Evolutionary conservation across 1,140 invertebrate species (phyloP).

Genomic region (Araneus ventricosus): DNA sequence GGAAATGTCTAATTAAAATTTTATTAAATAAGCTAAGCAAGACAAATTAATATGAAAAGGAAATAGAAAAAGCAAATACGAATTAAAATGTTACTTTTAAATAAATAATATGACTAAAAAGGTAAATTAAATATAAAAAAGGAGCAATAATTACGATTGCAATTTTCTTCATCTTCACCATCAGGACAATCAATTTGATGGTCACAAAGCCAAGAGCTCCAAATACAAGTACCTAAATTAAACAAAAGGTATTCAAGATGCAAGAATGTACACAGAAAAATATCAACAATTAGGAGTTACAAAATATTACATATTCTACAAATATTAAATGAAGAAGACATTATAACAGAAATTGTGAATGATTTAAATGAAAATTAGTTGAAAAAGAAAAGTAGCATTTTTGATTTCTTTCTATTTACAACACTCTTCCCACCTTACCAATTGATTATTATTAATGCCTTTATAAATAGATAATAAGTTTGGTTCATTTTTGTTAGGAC

Average conservation of each 20-base stretch:
- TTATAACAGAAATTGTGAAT: too few relatives aligned
- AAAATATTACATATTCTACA: not conserved
- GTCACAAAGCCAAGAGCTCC: constrained; percentile 88
- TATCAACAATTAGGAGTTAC: not conserved
- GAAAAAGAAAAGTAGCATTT: too few relatives aligned
- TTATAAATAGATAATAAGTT: too few relatives aligned
- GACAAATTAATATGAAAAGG: not conserved
- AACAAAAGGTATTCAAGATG: constrained; percentile 34
- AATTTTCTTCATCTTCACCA: constrained; percentile 85
- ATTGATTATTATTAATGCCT: too few relatives aligned
- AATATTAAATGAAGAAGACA: too few relatives aligned
- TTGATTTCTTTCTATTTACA: too few relatives aligned
- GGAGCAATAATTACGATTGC: constrained; percentile 89
- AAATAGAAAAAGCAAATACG: not conserved
- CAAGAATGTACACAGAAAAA: not conserved
- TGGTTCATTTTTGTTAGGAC: too few relatives aligned
- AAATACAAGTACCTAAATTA: constrained; percentile 86
- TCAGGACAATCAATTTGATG: constrained; percentile 87
- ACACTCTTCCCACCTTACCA: too few relatives aligned
- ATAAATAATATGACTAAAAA: not conserved
- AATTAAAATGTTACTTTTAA: too few relatives aligned
- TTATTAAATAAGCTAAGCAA: too few relatives aligned
- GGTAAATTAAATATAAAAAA: not conserved
- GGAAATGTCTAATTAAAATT: too few relatives aligned
- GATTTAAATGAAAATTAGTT: too few relatives aligned